Percentiles rank a stretch among this genome's conserved stretches.
Evolutionary conservation across 2,113 vertebrate genomes (phyloP).

Genomic region (Callithrix jacchus): DNA sequence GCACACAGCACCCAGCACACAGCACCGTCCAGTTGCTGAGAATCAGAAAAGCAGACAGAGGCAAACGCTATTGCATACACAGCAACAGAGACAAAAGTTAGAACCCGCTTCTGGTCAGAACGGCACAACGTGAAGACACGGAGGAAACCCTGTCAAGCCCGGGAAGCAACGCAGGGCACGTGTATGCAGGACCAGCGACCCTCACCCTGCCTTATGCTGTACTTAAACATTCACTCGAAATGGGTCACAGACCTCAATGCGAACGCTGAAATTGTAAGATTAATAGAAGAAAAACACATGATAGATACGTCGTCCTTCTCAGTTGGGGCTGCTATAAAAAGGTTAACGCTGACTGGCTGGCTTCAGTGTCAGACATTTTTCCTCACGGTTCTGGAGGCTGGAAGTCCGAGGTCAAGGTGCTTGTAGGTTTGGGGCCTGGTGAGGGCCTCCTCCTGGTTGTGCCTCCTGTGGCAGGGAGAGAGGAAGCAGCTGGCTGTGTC

Average conservation of each 20-base stretch:
- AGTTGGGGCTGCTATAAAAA: neutral
- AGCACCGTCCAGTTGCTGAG: neutral
- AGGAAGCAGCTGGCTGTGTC: neutral
- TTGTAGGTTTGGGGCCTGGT: neutral
- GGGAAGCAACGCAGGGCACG: neutral
- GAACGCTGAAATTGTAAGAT: neutral
- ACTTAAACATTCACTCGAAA: neutral
- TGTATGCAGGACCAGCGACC: neutral
- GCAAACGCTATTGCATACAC: fast-evolving
- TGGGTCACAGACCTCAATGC: neutral
- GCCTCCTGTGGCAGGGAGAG: neutral
- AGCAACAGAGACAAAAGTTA: neutral
- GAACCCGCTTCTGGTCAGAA: fast-evolving
- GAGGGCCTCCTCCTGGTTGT: neutral
- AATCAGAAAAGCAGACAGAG: neutral
- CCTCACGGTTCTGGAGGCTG: neutral
- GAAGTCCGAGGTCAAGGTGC: neutral
- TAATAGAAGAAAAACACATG: neutral
- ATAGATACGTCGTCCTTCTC: neutral
- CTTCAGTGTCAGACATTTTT: neutral
- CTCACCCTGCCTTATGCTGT: no score
- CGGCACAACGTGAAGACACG: fast-evolving
- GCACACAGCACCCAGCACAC: no score
- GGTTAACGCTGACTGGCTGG: neutral
- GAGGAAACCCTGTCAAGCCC: neutral